Percentiles rank a stretch among this genome's conserved stretches.
Evolutionary conservation across 2,797 vertebrate genomes (phyloP).

Genomic region (Peromyscus attwateri): DNA sequence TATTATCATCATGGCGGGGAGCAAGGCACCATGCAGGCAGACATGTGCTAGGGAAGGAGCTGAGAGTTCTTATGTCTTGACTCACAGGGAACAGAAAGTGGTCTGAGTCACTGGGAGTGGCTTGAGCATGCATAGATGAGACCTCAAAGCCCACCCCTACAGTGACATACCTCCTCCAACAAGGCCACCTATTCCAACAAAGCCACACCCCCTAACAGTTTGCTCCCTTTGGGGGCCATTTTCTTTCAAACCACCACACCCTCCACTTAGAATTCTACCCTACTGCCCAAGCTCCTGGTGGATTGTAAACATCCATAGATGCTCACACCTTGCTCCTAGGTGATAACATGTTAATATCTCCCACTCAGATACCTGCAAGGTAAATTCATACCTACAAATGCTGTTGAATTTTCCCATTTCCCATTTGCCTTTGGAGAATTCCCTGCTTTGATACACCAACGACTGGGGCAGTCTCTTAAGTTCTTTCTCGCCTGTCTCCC

Average conservation of each 20-base stretch:
- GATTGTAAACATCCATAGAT: background rate
- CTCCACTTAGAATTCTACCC: background rate
- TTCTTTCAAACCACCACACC: background rate
- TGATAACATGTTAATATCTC: background rate
- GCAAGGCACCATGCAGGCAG: background rate
- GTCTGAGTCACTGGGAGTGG: background rate
- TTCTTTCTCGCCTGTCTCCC: background rate
- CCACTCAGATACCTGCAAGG: background rate
- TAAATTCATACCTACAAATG: background rate
- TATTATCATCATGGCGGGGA: background rate
- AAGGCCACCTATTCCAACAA: background rate
- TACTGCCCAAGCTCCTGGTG: background rate
- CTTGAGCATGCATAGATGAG: background rate
- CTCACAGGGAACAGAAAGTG: background rate
- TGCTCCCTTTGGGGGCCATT: background rate
- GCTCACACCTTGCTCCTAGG: no score
- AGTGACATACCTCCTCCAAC: background rate
- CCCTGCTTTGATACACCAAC: background rate
- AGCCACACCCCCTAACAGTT: background rate
- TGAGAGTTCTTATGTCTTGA: background rate
- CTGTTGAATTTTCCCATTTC: background rate
- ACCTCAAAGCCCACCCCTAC: background rate
- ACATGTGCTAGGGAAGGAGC: background rate
- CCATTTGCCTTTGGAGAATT: background rate
- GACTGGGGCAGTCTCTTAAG: background rate